Conservation (phyloP, 2,888 invertebrate genomes). For the Polydrusus pterygomalis region DNA sequence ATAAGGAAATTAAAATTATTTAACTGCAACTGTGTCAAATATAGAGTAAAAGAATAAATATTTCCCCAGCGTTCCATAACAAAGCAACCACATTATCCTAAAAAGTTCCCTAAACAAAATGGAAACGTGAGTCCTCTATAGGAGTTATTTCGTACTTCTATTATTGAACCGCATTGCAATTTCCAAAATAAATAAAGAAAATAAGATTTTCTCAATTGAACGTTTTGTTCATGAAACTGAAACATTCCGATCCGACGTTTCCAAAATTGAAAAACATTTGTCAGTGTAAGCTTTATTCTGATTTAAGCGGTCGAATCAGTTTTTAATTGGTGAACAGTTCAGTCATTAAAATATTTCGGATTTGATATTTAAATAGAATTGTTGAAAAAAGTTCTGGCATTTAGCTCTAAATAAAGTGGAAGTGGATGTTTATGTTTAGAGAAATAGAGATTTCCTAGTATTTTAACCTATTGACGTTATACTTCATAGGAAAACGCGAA, state of each 20-base stretch:
- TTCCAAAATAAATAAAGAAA: conserved; percentile 54
- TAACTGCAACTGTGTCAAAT: neutral
- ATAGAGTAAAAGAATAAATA: conserved; percentile 1
- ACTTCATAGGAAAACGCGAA: too few relatives aligned
- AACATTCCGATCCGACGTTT: conserved; percentile 47
- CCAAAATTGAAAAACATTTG: conserved; percentile 48
- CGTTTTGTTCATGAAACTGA: conserved; percentile 46
- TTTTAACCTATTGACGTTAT: too few relatives aligned
- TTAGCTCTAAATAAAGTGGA: neutral
- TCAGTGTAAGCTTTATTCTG: conserved; percentile 27
- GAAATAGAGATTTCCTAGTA: too few relatives aligned
- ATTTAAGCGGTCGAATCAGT: neutral
- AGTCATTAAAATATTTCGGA: neutral
- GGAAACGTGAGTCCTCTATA: conserved; percentile 8
- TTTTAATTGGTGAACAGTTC: neutral
- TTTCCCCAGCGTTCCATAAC: conserved; percentile 2
- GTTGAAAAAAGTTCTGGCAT: neutral
- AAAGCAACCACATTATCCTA: conserved; percentile 21
- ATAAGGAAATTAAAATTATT: too few relatives aligned
- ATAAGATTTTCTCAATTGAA: conserved; percentile 53
- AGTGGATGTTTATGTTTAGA: too few relatives aligned
- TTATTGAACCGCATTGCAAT: conserved; percentile 49
- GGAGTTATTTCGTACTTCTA: conserved; percentile 42
- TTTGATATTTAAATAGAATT: neutral
- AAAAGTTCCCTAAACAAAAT: conserved; percentile 22